Percentiles rank a stretch among this genome's conserved stretches.
These are phyloP conservation scores for Notothenia rossii DNA, from an alignment of 2,113 vertebrate genomes.

Conservation along the genomic window DNA sequence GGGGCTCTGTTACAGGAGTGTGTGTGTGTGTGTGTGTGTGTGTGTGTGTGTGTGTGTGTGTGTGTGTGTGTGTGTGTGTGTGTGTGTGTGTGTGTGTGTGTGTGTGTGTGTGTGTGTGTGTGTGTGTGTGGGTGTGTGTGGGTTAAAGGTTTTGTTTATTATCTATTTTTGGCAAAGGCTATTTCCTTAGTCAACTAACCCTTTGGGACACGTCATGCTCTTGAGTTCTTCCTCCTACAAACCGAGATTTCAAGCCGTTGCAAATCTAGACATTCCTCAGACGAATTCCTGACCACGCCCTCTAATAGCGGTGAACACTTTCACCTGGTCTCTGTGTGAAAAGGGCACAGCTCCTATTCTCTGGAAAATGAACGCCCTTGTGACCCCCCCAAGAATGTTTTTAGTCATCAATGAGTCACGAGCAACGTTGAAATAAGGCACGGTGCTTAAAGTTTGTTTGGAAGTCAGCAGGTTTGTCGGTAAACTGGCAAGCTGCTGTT, in stretches of 20 bases:
- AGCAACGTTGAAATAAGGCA: neutral
- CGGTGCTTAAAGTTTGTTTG: constrained; percentile 19
- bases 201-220: neutral
- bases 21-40: no score
- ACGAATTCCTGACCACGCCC: constrained; percentile 29
- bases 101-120: neutral
- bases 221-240: constrained; percentile 1
- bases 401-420: constrained; percentile 32
- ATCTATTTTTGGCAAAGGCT: constrained; percentile 15
- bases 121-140: neutral
- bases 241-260: constrained; percentile 10
- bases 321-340: constrained; percentile 30
- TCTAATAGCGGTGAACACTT: neutral
- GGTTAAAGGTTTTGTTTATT: constrained; percentile 52
- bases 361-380: neutral
- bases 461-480: constrained; percentile 17
- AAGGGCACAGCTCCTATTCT: neutral
- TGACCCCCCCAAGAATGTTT: neutral
- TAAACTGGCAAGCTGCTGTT: constrained; percentile 10
- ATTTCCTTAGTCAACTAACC: neutral
- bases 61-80: no score
- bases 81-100: no score
- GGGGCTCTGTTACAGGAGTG: neutral
- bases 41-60: no score
- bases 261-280: constrained; percentile 33